These are phyloP conservation scores for Holothuria glaberrima DNA, from an alignment of 35 echinoderm and acorn worm species.

Conservation along the genomic window DNA sequence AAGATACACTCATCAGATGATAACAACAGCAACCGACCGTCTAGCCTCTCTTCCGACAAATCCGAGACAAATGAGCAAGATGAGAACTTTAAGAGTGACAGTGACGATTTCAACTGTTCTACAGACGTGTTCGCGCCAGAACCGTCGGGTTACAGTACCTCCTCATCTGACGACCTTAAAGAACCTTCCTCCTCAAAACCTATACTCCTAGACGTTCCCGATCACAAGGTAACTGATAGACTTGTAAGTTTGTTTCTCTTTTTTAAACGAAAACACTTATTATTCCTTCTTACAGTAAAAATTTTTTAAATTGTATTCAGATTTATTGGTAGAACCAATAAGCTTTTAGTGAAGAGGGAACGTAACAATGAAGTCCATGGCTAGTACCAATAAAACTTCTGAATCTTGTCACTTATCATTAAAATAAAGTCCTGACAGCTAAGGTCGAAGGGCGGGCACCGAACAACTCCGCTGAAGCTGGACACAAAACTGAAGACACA, in stretches of 20 bases:
- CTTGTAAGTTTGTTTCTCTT: not conserved
- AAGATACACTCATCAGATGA: conserved; percentile 66
- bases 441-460: too few relatives aligned
- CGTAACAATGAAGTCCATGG: too few relatives aligned
- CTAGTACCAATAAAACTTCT: too few relatives aligned
- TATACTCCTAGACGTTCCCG: conserved; percentile 19
- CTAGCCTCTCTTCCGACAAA: conserved; percentile 46
- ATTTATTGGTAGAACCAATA: too few relatives aligned
- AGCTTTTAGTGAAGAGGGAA: too few relatives aligned
- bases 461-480: too few relatives aligned
- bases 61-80: conserved; percentile 17
- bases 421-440: too few relatives aligned
- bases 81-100: conserved; percentile 4
- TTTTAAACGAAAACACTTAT: not conserved
- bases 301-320: too few relatives aligned
- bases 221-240: conserved; percentile 27
- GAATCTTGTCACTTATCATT: too few relatives aligned
- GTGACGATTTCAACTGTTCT: not conserved
- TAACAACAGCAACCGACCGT: conserved; percentile 43
- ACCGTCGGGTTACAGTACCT: conserved; percentile 41
- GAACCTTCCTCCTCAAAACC: conserved; percentile 2
- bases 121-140: conserved; percentile 21
- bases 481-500: too few relatives aligned
- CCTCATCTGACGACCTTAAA: conserved; percentile 39
- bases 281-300: too few relatives aligned